phyloP scores from a whole-genome alignment of 2,113 vertebrate species.

The Argyrosomus japonicus region DNA sequence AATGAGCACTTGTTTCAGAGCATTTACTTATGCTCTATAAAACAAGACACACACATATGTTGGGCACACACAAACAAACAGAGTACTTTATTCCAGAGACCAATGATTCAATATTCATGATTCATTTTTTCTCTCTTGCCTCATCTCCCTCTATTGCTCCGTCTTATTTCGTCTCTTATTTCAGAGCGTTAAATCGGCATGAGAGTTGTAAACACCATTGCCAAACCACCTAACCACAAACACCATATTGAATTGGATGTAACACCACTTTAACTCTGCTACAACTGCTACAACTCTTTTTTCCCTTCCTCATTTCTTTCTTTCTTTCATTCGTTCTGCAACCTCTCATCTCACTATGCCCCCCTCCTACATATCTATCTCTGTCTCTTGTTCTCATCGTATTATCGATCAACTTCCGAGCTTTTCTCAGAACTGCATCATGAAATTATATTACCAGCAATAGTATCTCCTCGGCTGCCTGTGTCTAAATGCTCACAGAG shows the following conservation, averaged over 20 bases:
- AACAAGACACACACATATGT: conserved; percentile 51
- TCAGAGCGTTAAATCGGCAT: conserved; percentile 53
- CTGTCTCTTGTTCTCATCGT: conserved; percentile 58
- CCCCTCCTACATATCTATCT: conserved; percentile 1
- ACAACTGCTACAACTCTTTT: neutral
- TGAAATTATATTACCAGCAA: conserved; percentile 83
- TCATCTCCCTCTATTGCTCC: conserved; percentile 2
- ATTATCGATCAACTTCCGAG: conserved; percentile 78
- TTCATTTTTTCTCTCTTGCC: conserved; percentile 31
- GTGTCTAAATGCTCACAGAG: conserved; percentile 81
- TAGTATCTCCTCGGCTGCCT: conserved; percentile 78
- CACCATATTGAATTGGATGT: conserved; percentile 8
- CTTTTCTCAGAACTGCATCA: conserved; percentile 81
- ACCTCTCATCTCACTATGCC: neutral
- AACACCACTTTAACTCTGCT: conserved; percentile 27
- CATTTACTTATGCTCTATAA: conserved; percentile 79
- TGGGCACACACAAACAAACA: conserved; percentile 41
- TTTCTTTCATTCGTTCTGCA: neutral
- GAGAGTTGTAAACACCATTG: conserved; percentile 36
- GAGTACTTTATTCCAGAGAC: conserved; percentile 52
- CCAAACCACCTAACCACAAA: conserved; percentile 59
- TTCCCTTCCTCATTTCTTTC: conserved; percentile 5
- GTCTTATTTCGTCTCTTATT: conserved; percentile 64
- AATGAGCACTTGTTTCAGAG: conserved; percentile 67
- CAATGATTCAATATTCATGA: conserved; percentile 75